A percentile compares a stretch with the other conserved stretches of the same genome.
Evolutionary conservation across 2,797 vertebrate species (phyloP).

Genomic region (Characodon lateralis): DNA sequence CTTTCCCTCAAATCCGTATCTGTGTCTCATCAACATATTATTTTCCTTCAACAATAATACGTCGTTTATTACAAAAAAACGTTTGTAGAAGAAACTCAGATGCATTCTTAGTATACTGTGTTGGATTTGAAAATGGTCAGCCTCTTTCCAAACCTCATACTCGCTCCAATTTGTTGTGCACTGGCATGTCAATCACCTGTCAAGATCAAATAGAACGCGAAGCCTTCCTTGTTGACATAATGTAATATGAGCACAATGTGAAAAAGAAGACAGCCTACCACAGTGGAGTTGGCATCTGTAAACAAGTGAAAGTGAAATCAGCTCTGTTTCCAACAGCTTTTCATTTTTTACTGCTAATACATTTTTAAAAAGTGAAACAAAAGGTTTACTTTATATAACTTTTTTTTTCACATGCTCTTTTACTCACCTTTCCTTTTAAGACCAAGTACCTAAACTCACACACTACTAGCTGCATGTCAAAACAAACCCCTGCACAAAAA

Average conservation of each 20-base stretch:
- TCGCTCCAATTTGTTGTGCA: slow-evolving; percentile 98
- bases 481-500: slow-evolving; percentile 86
- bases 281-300: slow-evolving; percentile 95
- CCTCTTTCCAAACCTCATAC: slow-evolving; percentile 94
- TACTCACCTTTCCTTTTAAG: slow-evolving; percentile 91
- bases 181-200: slow-evolving; percentile 97
- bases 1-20: slow-evolving; percentile 92
- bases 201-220: slow-evolving; percentile 34
- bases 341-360: background rate
- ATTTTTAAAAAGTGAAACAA: background rate
- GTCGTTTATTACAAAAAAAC: background rate
- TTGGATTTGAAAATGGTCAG: slow-evolving; percentile 89
- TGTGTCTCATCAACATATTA: slow-evolving; percentile 92
- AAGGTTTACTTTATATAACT: background rate
- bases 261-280: slow-evolving; percentile 81
- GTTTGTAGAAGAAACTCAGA: background rate
- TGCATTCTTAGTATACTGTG: slow-evolving; percentile 87
- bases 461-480: slow-evolving; percentile 96
- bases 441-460: slow-evolving; percentile 91
- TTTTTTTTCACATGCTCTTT: slow-evolving; percentile 1
- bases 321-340: slow-evolving; percentile 7
- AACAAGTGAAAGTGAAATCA: slow-evolving; percentile 36
- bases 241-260: slow-evolving; percentile 6
- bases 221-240: slow-evolving; percentile 11
- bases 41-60: slow-evolving; percentile 80